Evolutionary conservation across 2,113 vertebrate genomes (phyloP).

Genomic region (Fukomys damarensis): DNA sequence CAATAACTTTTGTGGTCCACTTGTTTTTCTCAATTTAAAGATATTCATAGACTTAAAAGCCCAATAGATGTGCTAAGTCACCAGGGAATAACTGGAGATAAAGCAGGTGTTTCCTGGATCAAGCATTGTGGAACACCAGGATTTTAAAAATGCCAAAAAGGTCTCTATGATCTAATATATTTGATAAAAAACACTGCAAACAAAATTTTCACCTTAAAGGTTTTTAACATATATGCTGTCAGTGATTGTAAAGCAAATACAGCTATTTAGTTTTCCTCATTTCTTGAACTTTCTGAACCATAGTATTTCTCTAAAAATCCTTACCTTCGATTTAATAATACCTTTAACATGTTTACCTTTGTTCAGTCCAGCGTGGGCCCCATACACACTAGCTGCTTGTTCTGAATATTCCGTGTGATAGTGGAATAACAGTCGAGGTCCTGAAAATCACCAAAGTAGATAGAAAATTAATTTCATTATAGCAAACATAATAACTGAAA

Average conservation of each 20-base stretch:
- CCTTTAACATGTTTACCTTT: neutral
- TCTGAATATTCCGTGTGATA: neutral
- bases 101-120: neutral
- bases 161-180: neutral
- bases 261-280: neutral
- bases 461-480: neutral
- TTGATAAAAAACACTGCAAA: conserved; percentile 5
- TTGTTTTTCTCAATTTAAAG: neutral
- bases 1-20: neutral
- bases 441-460: neutral
- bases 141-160: neutral
- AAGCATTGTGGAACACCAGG: neutral
- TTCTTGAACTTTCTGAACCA: neutral
- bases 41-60: neutral
- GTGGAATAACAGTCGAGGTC: neutral
- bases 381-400: neutral
- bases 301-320: neutral
- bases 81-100: neutral
- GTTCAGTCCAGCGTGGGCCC: neutral
- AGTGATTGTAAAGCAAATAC: neutral
- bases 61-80: neutral
- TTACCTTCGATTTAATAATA: neutral
- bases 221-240: neutral
- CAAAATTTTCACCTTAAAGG: neutral
- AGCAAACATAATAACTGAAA: conserved; percentile 10